Conservation (phyloP, 2,888 invertebrate species). For the Noctua pronuba region DNA sequence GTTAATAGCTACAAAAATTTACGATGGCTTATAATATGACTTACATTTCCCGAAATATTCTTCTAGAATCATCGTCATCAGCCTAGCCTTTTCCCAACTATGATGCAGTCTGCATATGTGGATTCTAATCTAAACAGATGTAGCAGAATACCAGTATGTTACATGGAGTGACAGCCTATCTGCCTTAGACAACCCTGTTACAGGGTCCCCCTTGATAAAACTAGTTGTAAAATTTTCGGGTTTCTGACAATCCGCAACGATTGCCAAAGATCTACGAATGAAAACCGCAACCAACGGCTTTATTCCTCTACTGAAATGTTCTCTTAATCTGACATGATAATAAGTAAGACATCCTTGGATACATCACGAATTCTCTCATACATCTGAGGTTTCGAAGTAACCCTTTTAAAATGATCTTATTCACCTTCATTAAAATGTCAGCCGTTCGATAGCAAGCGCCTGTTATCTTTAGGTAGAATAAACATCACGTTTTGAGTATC, state of each 20-base stretch:
- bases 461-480: slow-evolving; percentile 27
- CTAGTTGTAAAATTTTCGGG: neutral
- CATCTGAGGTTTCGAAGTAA: no score
- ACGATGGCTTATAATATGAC: neutral
- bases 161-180: neutral
- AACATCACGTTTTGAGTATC: slow-evolving; percentile 20
- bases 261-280: neutral
- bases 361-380: slow-evolving; percentile 10
- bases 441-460: neutral
- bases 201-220: neutral
- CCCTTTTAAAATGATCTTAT: slow-evolving; percentile 1
- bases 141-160: neutral
- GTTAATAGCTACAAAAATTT: no score
- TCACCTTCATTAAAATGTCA: slow-evolving; percentile 31
- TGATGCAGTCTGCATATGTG: rapidly evolving
- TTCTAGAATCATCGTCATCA: neutral
- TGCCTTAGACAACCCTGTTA: neutral
- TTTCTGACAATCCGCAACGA: no score
- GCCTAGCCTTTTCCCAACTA: neutral
- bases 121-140: neutral
- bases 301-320: neutral
- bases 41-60: neutral
- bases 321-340: neutral
- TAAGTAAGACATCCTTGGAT: neutral
- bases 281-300: neutral